Percentiles rank a stretch among this genome's conserved stretches.
phyloP scores from a whole-genome alignment of 1,140 invertebrate genomes.

The Eupristina koningsbergeri region DNA sequence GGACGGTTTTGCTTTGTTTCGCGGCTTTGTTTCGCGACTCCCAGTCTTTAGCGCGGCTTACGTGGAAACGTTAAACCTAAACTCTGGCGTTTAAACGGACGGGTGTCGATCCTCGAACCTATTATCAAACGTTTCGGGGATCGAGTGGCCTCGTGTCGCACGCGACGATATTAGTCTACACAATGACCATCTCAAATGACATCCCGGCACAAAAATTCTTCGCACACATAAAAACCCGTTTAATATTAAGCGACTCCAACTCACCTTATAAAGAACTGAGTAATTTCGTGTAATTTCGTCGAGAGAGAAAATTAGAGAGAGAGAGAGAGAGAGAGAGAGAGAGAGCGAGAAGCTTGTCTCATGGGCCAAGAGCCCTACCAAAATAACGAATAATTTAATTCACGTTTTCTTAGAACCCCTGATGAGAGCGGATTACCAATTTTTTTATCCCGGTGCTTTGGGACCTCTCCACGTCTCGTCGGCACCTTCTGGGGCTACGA shows the following conservation, averaged over 20 bases:
- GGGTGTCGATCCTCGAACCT: too few relatives aligned
- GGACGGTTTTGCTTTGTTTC: background rate
- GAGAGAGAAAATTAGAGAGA: too few relatives aligned
- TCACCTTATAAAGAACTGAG: background rate
- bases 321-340: too few relatives aligned
- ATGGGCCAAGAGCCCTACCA: background rate
- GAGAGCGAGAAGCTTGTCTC: too few relatives aligned
- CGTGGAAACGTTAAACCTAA: constrained; percentile 3
- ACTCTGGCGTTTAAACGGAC: background rate
- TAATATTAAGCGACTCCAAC: background rate
- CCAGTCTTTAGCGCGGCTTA: background rate
- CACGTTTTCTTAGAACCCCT: constrained; percentile 61
- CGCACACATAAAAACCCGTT: background rate
- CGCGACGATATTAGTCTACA: background rate
- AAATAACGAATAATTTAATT: background rate
- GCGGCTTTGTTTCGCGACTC: background rate
- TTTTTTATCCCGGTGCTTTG: constrained; percentile 68
- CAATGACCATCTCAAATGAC: background rate
- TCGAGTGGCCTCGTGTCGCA: background rate
- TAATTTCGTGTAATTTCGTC: background rate
- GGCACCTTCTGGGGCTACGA: constrained; percentile 60
- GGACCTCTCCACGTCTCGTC: constrained; percentile 68
- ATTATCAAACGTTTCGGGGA: too few relatives aligned
- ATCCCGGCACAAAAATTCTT: background rate
- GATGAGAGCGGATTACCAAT: constrained; percentile 70